Percentiles rank a stretch among this genome's conserved stretches.
These are phyloP conservation scores for Oligia strigilis DNA, from an alignment of 2,888 invertebrate genomes.

Conservation along the genomic window DNA sequence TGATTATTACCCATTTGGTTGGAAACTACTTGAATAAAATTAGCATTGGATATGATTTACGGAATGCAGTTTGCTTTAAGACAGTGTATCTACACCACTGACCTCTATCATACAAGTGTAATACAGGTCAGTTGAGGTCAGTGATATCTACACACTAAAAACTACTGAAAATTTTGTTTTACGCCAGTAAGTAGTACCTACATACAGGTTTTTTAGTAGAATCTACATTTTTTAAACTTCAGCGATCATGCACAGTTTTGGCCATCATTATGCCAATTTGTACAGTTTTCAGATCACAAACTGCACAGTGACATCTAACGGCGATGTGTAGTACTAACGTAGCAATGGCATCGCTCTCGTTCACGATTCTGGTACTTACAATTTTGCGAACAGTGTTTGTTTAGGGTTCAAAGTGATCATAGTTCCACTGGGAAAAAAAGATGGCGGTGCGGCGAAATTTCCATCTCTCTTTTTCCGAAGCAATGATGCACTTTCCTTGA, in stretches of 20 bases:
- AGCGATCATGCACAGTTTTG: not conserved
- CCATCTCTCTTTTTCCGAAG: not conserved
- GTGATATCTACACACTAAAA: too few relatives aligned
- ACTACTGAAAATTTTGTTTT: not conserved
- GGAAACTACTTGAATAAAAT: slow-evolving; percentile 79
- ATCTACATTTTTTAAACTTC: not conserved
- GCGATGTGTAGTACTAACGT: not conserved
- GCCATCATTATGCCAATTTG: not conserved
- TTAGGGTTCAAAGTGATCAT: not conserved
- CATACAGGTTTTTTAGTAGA: not conserved
- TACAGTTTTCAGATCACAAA: not conserved
- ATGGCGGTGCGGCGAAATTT: slow-evolving; percentile 16
- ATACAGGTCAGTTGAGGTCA: too few relatives aligned
- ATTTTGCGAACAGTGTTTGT: not conserved
- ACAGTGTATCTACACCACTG: not conserved
- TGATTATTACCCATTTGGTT: slow-evolving; percentile 69
- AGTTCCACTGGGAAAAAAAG: not conserved
- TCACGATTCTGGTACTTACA: not conserved
- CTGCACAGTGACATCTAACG: slow-evolving; percentile 38
- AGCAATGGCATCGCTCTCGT: not conserved
- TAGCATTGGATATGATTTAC: slow-evolving; percentile 71
- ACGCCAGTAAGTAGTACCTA: too few relatives aligned
- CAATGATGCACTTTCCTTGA: too few relatives aligned
- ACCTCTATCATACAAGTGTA: too few relatives aligned
- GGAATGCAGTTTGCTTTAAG: slow-evolving; percentile 21